phyloP scores from a whole-genome alignment of 2,797 vertebrate species.

The Intellagama lesueurii region DNA sequence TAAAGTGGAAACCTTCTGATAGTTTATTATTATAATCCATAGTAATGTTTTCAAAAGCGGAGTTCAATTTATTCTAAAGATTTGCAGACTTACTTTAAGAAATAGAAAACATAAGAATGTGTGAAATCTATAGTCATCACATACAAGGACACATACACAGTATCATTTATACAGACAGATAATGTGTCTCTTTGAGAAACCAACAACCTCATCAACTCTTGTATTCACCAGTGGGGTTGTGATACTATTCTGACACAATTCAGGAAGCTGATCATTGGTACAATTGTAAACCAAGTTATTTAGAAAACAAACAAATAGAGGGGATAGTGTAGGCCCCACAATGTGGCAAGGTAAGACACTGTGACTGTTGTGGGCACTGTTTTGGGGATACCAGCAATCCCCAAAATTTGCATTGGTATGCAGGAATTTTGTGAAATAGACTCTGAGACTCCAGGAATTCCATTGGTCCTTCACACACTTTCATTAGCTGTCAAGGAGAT shows the following conservation, averaged over 20 bases:
- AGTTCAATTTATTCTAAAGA: conserved; percentile 7
- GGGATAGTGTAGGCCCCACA: not conserved
- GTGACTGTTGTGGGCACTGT: not conserved
- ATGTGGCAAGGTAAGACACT: not conserved
- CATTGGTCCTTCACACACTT: not conserved
- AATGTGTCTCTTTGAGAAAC: not conserved
- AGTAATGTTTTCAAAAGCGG: not conserved
- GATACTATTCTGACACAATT: not conserved
- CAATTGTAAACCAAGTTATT: not conserved
- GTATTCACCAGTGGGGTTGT: not conserved
- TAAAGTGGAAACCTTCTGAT: not conserved
- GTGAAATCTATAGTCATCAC: not conserved
- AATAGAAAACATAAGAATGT: not conserved
- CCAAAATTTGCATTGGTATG: no score
- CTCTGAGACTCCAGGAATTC: not conserved
- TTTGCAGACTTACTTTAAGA: conserved; percentile 13
- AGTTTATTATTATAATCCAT: not conserved
- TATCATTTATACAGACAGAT: not conserved
- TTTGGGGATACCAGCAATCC: not conserved
- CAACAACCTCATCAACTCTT: not conserved
- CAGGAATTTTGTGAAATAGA: not conserved
- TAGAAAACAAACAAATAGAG: not conserved
- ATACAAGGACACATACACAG: not conserved
- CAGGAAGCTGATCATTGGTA: not conserved
- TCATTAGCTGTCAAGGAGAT: no score